These are phyloP conservation scores for Sminthurinus signatus DNA, from an alignment of 1,140 invertebrate species.

Conservation along the genomic window DNA sequence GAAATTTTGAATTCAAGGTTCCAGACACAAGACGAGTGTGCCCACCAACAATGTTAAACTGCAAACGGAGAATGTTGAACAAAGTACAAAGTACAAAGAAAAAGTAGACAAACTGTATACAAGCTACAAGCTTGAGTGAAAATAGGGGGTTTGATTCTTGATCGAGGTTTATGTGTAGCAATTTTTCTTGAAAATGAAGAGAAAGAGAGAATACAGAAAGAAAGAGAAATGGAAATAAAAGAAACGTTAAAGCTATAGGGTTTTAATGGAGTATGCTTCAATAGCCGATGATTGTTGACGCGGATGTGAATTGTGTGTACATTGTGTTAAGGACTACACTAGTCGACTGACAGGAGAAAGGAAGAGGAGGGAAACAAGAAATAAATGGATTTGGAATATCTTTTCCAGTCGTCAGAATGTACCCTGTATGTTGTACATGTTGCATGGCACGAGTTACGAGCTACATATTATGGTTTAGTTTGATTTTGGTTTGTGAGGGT, in stretches of 20 bases:
- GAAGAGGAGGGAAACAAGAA: constrained; percentile 8
- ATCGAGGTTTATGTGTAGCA: neutral
- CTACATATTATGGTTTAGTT: too few relatives aligned
- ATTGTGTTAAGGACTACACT: too few relatives aligned
- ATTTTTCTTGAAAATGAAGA: neutral
- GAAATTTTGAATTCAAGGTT: too few relatives aligned
- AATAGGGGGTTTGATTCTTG: neutral
- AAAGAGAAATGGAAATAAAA: neutral
- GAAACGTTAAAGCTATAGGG: neutral
- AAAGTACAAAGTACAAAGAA: neutral
- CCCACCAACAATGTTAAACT: too few relatives aligned
- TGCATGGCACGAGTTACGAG: constrained; percentile 1
- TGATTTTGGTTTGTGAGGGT: neutral
- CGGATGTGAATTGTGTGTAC: neutral
- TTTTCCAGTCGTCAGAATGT: too few relatives aligned
- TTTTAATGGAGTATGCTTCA: constrained; percentile 5
- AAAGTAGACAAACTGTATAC: neutral
- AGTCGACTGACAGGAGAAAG: neutral
- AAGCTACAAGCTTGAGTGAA: neutral
- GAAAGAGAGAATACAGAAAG: neutral
- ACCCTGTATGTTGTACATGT: too few relatives aligned
- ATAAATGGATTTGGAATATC: constrained; percentile 5
- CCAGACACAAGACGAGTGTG: too few relatives aligned
- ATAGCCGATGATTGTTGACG: constrained; percentile 6
- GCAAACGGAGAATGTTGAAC: neutral